Evolutionary conservation across 2,113 vertebrate genomes (phyloP).

Genomic region (Condylura cristata): DNA sequence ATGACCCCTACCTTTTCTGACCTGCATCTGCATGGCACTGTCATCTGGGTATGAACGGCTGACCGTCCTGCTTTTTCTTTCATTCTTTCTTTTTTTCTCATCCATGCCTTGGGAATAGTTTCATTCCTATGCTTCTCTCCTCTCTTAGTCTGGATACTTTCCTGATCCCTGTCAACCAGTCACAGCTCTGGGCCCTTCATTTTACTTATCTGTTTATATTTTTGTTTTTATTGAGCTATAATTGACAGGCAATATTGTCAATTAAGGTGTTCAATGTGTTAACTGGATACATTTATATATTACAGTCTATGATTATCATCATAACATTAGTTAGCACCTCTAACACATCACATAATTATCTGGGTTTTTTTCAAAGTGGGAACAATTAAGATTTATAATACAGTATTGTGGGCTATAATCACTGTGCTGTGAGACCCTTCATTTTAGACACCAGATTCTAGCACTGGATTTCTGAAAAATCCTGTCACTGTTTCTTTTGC

Average conservation of each 20-base stretch:
- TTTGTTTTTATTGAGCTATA: background rate
- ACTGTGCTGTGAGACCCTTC: background rate
- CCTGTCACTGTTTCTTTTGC: background rate
- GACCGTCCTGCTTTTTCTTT: background rate
- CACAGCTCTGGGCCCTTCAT: background rate
- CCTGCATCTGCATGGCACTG: background rate
- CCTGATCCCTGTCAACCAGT: background rate
- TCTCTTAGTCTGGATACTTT: background rate
- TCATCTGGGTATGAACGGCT: background rate
- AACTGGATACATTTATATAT: background rate
- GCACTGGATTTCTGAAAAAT: slow-evolving; percentile 38
- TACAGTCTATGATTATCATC: background rate
- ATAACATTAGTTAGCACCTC: background rate
- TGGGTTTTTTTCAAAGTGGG: background rate
- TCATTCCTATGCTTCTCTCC: background rate
- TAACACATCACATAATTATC: background rate
- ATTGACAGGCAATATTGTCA: background rate
- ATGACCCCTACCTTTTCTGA: background rate
- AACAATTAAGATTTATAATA: background rate
- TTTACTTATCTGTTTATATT: background rate
- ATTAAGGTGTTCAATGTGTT: background rate
- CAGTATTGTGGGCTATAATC: background rate
- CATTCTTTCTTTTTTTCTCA: background rate
- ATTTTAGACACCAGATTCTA: background rate
- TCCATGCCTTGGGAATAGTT: background rate